These are phyloP conservation scores for Gila robusta DNA, from an alignment of 2,797 vertebrate species.

Conservation along the genomic window DNA sequence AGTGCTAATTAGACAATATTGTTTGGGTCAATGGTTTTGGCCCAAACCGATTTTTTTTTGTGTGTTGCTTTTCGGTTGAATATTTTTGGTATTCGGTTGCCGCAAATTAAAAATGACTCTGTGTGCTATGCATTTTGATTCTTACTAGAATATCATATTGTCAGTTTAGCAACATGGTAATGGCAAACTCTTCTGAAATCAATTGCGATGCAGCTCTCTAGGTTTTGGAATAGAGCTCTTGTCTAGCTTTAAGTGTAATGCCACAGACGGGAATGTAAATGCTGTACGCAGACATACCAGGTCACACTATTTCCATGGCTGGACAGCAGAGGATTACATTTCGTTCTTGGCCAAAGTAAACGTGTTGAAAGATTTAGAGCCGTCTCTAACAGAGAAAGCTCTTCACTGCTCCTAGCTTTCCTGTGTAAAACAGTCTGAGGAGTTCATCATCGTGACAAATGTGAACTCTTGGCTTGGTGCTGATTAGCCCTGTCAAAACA, in stretches of 20 bases:
- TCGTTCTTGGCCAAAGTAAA: conserved; percentile 15
- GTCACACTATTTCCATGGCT: conserved; percentile 8
- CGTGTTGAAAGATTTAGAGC: conserved; percentile 27
- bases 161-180: neutral
- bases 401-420: conserved; percentile 7
- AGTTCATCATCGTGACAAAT: conserved; percentile 21
- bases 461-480: conserved; percentile 26
- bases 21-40: neutral
- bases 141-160: neutral
- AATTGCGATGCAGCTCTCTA: neutral
- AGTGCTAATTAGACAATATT: neutral
- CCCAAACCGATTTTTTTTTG: no score
- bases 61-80: neutral
- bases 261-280: neutral
- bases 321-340: conserved; percentile 8
- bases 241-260: conserved; percentile 2
- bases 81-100: neutral
- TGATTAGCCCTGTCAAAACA: conserved; percentile 47
- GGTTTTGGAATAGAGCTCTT: neutral
- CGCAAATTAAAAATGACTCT: neutral
- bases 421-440: conserved; percentile 18
- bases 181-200: neutral
- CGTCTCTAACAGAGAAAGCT: neutral
- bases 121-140: neutral
- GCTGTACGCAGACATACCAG: neutral